phyloP scores from a whole-genome alignment of 2,113 vertebrate genomes.

The Potamarius usumacintae region DNA sequence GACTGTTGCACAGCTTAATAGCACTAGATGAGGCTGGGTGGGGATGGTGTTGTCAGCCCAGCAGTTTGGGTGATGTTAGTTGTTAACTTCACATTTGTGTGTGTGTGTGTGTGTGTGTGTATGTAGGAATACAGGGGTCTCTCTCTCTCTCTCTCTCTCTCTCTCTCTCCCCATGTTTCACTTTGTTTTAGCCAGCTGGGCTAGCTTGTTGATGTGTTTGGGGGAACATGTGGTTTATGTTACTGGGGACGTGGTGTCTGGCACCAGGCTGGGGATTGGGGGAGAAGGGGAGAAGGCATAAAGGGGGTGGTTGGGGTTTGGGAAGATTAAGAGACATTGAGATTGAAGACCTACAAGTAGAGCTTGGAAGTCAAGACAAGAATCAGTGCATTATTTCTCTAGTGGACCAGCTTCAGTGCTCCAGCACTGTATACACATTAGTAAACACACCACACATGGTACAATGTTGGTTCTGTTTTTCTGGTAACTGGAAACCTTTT shows the following conservation, averaged over 20 bases:
- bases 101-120: not conserved
- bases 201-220: slow-evolving; percentile 69
- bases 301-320: slow-evolving; percentile 64
- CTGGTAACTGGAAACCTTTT: not conserved
- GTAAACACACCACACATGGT: not conserved
- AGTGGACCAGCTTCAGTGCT: not conserved
- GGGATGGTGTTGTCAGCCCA: slow-evolving; percentile 32
- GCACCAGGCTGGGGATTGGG: slow-evolving; percentile 70
- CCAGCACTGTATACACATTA: not conserved
- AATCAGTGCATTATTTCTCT: slow-evolving; percentile 39
- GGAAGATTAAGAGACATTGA: slow-evolving; percentile 72
- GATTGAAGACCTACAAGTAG: slow-evolving; percentile 64
- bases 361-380: slow-evolving; percentile 54
- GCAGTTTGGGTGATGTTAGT: slow-evolving; percentile 22
- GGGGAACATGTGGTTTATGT: slow-evolving; percentile 76
- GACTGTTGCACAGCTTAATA: slow-evolving; percentile 72
- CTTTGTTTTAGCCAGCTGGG: slow-evolving; percentile 63
- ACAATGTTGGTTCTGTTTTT: not conserved
- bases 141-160: slow-evolving; percentile 30
- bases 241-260: slow-evolving; percentile 77
- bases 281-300: slow-evolving; percentile 51
- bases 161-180: slow-evolving; percentile 4
- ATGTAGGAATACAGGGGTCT: not conserved
- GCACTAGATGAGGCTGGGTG: slow-evolving; percentile 67
- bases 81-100: slow-evolving; percentile 18